Base-by-base conservation (phyloP, 2,888 invertebrate species). In the Ophion ventricosus region DNA sequence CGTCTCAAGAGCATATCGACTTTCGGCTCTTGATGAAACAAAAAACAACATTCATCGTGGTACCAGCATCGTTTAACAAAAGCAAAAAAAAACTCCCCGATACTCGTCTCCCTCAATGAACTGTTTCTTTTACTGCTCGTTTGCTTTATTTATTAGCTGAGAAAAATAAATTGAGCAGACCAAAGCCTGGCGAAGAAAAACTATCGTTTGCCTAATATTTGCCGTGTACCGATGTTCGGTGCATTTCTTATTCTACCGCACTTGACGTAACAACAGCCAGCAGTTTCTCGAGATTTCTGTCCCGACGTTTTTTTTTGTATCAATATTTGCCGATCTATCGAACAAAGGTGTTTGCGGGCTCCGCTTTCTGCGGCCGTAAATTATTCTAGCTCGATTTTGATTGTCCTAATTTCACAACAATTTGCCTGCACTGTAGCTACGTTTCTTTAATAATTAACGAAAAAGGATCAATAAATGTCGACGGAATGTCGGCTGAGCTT, bases 11-110 rank as follows among this genome's bases (percentile, higher is more conserved):
- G 54, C 66, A 61, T 82, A 79, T 81, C 82, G 79, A 66, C 69
- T 82, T 79, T 82, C 82, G 84, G 81, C 57, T 70, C 70, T 61
- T 10, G 72, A 82, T 73, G 72, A 82, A 84, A 84, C 66, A 80
- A 67, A 77, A 77, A 84, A 77, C 76, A 69, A 84, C 76, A 77
- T 73, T 74, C 73, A 73, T 85, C 82, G 59, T 59, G 67, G 75
- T 72, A 75, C 79, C 74, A 73, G 81, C 79, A 73, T 74, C 73
- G 43, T 73, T 70, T 29, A 67, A 66, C 76, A 29, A 70, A 61
- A 70, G 57, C 54, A 63, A 61, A 35, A 29, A 29, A 69, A 61
- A 69, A 59, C 25, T 11, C 26, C 54, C 23, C 63, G 20, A 61
- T 66, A 17, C 56, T 40, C 35, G 40, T 23, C 56, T 54, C 8